Conservation (phyloP, 2,113 vertebrate species). For the Brachyistius frenatus region DNA sequence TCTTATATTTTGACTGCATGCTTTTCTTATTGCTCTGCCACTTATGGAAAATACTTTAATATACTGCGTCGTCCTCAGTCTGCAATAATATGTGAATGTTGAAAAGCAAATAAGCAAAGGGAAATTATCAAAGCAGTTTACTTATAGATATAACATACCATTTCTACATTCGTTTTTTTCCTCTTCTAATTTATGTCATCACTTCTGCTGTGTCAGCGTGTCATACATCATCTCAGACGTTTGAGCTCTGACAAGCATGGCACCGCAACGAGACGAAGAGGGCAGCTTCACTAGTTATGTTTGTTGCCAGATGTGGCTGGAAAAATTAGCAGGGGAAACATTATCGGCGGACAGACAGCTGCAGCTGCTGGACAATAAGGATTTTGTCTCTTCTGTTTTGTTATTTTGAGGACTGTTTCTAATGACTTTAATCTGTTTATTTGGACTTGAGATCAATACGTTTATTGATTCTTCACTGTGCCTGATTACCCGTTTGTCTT, state of each 20-base stretch:
- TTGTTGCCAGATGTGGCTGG: slow-evolving; percentile 38
- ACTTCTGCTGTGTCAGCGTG: slow-evolving; percentile 26
- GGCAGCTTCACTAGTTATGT: slow-evolving; percentile 21
- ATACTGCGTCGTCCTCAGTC: not conserved
- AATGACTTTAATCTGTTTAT: slow-evolving; percentile 1
- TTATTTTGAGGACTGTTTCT: not conserved
- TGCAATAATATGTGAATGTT: not conserved
- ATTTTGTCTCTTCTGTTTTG: slow-evolving; percentile 8
- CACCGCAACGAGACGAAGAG: slow-evolving; percentile 27
- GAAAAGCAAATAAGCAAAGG: not conserved
- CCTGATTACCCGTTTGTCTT: slow-evolving; percentile 35
- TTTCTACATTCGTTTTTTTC: not conserved
- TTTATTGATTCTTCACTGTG: not conserved
- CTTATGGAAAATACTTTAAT: not conserved
- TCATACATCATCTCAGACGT: slow-evolving; percentile 40
- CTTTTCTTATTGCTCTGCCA: slow-evolving; percentile 1
- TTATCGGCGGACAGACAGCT: slow-evolving; percentile 7
- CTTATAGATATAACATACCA: not conserved
- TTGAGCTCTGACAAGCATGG: slow-evolving; percentile 42
- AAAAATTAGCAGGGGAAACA: slow-evolving; percentile 21
- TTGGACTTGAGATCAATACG: not conserved
- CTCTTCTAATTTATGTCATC: slow-evolving; percentile 18
- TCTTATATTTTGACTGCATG: not conserved
- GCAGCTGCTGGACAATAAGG: slow-evolving; percentile 24
- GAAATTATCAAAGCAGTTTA: slow-evolving; percentile 1